These are phyloP conservation scores for Amphipoea lucens DNA, from an alignment of 2,888 invertebrate species.

Conservation along the genomic window DNA sequence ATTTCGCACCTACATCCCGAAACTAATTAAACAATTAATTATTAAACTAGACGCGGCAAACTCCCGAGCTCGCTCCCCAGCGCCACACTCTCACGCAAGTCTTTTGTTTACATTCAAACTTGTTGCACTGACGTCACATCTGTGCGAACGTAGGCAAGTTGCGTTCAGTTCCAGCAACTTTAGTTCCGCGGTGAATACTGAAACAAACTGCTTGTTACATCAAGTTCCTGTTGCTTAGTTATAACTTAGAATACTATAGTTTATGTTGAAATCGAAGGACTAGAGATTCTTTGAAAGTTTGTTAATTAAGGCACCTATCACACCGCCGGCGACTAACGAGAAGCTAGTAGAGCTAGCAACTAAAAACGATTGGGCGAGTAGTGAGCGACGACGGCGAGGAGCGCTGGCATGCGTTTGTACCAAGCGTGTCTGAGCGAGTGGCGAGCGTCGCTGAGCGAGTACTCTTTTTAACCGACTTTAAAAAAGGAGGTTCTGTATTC, in stretches of 20 bases:
- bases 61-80: constrained; percentile 5
- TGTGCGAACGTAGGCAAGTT: not conserved
- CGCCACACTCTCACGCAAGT: constrained; percentile 23
- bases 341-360: not conserved
- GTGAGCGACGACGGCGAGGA: not conserved
- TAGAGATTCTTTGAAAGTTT: not conserved
- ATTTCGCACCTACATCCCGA: constrained; percentile 11
- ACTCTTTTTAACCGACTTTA: too few species aligned
- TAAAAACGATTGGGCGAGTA: not conserved
- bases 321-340: not conserved
- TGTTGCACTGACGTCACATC: not conserved
- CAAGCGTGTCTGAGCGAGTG: not conserved
- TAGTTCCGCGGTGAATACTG: constrained; percentile 10
- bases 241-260: constrained; percentile 9
- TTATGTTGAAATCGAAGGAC: not conserved
- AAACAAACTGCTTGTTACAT: constrained; percentile 30
- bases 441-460: not conserved
- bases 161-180: constrained; percentile 13
- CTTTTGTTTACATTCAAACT: constrained; percentile 39
- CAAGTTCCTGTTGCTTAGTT: constrained; percentile 11
- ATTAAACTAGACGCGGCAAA: constrained; percentile 18
- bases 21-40: constrained; percentile 24
- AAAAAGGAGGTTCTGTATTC: too few species aligned
- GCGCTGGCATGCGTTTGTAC: too few species aligned
- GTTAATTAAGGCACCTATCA: not conserved